Conservation (phyloP, 2,888 invertebrate genomes). For the Julus scanicus region DNA sequence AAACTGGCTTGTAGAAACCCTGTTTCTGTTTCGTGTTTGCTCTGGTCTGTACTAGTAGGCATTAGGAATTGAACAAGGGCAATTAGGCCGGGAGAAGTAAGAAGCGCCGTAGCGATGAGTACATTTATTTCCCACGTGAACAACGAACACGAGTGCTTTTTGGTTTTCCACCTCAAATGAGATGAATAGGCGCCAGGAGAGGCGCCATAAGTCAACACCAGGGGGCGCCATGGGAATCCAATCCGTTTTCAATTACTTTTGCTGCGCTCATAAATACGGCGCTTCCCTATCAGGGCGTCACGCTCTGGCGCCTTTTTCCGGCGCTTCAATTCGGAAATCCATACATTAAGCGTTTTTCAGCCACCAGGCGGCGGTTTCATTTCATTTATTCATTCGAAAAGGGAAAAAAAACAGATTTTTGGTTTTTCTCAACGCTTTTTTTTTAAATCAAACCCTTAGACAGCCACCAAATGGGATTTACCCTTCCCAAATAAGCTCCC, state of each 20-base stretch:
- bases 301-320: background rate
- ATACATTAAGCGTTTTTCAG: background rate
- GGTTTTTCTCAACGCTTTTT: no score
- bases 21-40: no score
- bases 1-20: no score
- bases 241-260: constrained; percentile 1
- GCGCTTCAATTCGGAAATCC: background rate
- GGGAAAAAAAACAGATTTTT: background rate
- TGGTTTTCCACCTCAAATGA: background rate
- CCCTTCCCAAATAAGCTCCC: background rate
- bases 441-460: background rate
- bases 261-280: background rate
- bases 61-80: no score
- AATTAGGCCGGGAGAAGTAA: background rate
- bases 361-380: background rate
- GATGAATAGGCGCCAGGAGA: background rate
- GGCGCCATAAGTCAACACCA: background rate
- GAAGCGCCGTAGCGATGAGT: background rate
- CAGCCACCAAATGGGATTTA: background rate
- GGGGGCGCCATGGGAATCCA: background rate
- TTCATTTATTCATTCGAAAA: background rate
- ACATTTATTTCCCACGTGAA: background rate
- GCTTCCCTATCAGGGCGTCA: background rate
- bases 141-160: background rate
- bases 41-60: no score